Base-by-base conservation (phyloP, 2,113 vertebrate species). In the Camarhynchus parvulus region DNA sequence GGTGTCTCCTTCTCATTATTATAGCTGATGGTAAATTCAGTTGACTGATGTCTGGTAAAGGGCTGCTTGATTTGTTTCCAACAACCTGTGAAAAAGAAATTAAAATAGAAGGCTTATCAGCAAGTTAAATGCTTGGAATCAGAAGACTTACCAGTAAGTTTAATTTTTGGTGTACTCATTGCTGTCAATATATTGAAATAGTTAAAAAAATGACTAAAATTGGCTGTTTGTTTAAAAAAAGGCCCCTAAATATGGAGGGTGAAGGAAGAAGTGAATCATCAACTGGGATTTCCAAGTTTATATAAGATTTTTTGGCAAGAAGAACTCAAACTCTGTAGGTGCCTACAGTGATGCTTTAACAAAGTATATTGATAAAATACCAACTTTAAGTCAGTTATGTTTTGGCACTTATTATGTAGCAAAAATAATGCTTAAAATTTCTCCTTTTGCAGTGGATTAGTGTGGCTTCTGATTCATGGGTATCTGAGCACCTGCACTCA, bases 11-110 rank as follows among this genome's bases (percentile, higher is more conserved):
- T 98, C 88, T 98, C 99, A 5, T 98, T 98, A 67, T 97, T 98
- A 72, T 99, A 99, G 97, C 98, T 98, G 97, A 99, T 98, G 81
- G 98, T 98, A 96, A 98, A 99, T 94, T 99, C 98, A 5, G 98
- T 96, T 13, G 98, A 99, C 74, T 98, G 98, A 88, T 98, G 98
- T 67, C 98, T 98, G 73, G 97, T 95, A 89, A 98, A 98, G 10
- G 98, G 98, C 84, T 98, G 98, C 89, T 98, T 98, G 68, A 99
- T 98, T 96, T 98, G 98, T 83, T 98, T 98, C 99, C 99, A 99
- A 58, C 98, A 99, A 77, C 98, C 99, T 99, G 84, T 49, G 90
- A 93, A 37, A 88, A 91, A 95, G 63, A 85, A 66, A 70, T 23
- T 50, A 85, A 67, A 62, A 35, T 9, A 47, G 41, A 87, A 89